phyloP scores from a whole-genome alignment of 2,797 vertebrate genomes.

The Acipenser transmontanus region DNA sequence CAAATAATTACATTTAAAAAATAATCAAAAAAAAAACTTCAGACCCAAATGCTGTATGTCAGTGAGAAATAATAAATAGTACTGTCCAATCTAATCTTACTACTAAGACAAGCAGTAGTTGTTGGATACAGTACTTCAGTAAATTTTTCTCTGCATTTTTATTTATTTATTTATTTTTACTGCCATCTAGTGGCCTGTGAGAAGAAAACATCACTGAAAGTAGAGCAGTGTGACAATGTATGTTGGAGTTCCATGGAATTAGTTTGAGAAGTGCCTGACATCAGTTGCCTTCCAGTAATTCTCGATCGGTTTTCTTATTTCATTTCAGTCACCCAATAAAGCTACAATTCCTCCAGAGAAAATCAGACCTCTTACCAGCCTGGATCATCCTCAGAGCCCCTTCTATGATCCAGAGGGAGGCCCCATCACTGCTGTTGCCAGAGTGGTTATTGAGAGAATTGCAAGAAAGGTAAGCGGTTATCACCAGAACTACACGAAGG shows the following conservation, averaged over 20 bases:
- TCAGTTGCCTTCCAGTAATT: too few species aligned
- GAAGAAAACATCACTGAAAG: not conserved
- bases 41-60: too few species aligned
- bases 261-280: not conserved
- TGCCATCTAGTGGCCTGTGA: not conserved
- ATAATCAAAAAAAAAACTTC: too few species aligned
- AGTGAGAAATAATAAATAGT: too few species aligned
- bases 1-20: too few species aligned
- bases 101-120: too few species aligned
- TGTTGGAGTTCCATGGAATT: not conserved
- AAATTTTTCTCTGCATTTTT: too few species aligned
- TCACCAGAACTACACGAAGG: too few species aligned
- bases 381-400: conserved; percentile 93
- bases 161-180: too few species aligned
- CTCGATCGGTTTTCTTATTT: not conserved
- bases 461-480: conserved; percentile 80
- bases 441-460: conserved; percentile 88
- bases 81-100: too few species aligned
- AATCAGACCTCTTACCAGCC: conserved; percentile 91
- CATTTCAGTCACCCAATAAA: conserved; percentile 84
- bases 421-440: conserved; percentile 85
- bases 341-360: conserved; percentile 79
- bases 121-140: too few species aligned
- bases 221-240: not conserved
- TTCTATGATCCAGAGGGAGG: conserved; percentile 97